A percentile compares a stretch with the other conserved stretches of the same genome.
Evolutionary conservation across 2,888 invertebrate species (phyloP).

Genomic region (Pemphredon lugubris): DNA sequence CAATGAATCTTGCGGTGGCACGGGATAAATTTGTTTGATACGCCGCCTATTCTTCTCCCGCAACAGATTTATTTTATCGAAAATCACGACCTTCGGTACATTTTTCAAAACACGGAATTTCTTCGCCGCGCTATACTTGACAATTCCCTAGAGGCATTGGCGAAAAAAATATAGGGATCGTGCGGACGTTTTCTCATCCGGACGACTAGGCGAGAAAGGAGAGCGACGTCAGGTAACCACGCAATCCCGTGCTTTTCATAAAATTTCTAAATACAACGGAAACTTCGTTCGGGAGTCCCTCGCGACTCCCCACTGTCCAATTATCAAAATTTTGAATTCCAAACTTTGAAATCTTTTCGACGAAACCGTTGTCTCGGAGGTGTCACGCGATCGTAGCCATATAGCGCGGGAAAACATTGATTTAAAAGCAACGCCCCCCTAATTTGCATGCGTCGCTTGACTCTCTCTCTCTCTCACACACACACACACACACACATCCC

Average conservation of each 20-base stretch:
- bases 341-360: slow-evolving; percentile 1
- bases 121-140: no score
- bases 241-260: slow-evolving; percentile 46
- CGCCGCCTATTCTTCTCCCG: no score
- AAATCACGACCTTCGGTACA: no score
- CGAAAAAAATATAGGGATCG: no score
- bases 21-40: no score
- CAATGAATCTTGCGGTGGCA: no score
- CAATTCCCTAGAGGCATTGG: no score
- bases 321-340: slow-evolving; percentile 8
- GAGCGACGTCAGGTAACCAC: slow-evolving; percentile 33
- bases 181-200: no score
- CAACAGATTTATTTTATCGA: no score
- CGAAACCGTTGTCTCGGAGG: slow-evolving; percentile 8
- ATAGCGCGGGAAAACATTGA: slow-evolving; percentile 57
- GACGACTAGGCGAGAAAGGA: background rate
- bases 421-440: slow-evolving; percentile 59
- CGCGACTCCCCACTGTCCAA: slow-evolving; percentile 10
- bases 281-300: slow-evolving; percentile 27
- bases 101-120: no score
- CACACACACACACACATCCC: no score
- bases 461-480: background rate
- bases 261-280: slow-evolving; percentile 41
- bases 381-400: slow-evolving; percentile 19
- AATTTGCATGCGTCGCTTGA: slow-evolving; percentile 50